Evolutionary conservation across 2,797 vertebrate genomes (phyloP), one percentile per base, ranked within the genome.

Genomic region (Gallinago nigripennis): DNA sequence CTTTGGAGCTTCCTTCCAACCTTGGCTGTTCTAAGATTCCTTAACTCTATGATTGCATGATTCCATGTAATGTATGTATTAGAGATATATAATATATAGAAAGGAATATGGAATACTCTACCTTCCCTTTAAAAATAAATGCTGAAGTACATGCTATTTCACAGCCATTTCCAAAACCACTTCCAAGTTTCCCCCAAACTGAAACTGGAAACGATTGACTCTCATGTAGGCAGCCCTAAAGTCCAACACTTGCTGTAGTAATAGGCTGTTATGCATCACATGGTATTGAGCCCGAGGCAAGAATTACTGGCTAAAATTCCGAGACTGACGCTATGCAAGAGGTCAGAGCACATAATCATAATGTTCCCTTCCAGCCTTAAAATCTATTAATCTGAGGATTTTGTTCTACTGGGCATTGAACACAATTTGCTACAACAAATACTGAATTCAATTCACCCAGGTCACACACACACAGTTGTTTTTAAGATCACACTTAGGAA

Each of bases 241-340:
- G 18, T 57, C 45, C 53, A 83, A 8, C 60, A 50, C 33, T 88
- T 82, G 7, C 58, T 66, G 19, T 45, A 39, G 60, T 68, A 91
- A 87, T 37, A 82, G 15, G 15, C 33, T 91, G 53, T 50, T 89
- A 91, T 82, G 53, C 60, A 83, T 80, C 65, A 75, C 10, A 48
- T 79, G 60, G 50, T 88, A 83, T 6, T 78, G 50, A 94, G 72
- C 72, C 80, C 2, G 2, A 71, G 76, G 85, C n/a, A 21, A 88
- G 72, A 95, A 81, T 94, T 95, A 86, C 82, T 83, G 72, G 37
- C 65, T 95, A 91, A 92, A 94, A 91, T 94, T 96, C 85, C 58
- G 37, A 78, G 56, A 75, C 61, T 8, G 10, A 51, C 0, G 0
- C 61, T 92, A 79, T 79, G 50, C 46, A 84, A 92, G 88, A 86